Evolutionary conservation across 2,797 vertebrate genomes (phyloP).

Genomic region (Tinamus major): DNA sequence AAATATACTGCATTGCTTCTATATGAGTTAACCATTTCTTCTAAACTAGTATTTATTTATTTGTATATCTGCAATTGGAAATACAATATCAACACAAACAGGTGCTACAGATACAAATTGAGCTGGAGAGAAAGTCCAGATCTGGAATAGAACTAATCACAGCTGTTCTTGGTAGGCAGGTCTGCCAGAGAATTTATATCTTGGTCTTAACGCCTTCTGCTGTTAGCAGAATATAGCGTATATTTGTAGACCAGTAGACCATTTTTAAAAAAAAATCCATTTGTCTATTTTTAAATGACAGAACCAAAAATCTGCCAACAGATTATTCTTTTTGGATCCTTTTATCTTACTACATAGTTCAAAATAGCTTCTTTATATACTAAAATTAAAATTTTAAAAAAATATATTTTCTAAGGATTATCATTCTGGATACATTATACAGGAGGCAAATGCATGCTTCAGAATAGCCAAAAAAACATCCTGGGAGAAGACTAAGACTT

Average conservation of each 20-base stretch:
- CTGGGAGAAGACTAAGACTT: background rate
- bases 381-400: background rate
- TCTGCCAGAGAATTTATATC: conserved; percentile 17
- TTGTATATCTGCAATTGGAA: background rate
- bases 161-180: conserved; percentile 20
- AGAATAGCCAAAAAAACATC: conserved; percentile 30
- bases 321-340: background rate
- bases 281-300: conserved; percentile 23
- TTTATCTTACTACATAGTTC: background rate
- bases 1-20: background rate
- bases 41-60: background rate
- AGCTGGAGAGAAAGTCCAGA: conserved; percentile 13
- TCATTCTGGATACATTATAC: conserved; percentile 25
- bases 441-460: conserved; percentile 36
- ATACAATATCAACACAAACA: background rate
- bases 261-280: background rate
- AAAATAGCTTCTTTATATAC: background rate
- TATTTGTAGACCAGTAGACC: conserved; percentile 1
- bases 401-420: conserved; percentile 40
- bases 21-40: background rate
- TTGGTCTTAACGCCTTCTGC: background rate
- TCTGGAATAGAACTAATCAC: conserved; percentile 11
- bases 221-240: background rate
- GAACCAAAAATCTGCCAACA: conserved; percentile 9
- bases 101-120: conserved; percentile 14